These are phyloP conservation scores for Drosophila formosana DNA, from an alignment of 2,888 invertebrate species.

Conservation along the genomic window DNA sequence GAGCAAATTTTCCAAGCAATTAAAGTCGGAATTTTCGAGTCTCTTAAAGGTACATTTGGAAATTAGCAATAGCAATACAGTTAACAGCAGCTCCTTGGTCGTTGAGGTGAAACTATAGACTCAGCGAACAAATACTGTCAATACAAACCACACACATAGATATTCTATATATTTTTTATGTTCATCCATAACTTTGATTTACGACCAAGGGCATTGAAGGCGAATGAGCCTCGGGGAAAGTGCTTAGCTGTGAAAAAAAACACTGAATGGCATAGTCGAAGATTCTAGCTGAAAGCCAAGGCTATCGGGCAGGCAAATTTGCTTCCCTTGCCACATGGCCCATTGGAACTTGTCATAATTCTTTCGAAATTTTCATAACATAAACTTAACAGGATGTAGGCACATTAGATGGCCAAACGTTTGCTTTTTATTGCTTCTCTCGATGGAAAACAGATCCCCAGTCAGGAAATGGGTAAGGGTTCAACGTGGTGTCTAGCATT, in stretches of 20 bases:
- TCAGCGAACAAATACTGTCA: constrained; percentile 37
- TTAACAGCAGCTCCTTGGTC: not conserved
- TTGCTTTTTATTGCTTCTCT: constrained; percentile 27
- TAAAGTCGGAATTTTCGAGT: constrained; percentile 47
- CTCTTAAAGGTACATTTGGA: constrained; percentile 9
- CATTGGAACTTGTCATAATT: constrained; percentile 53
- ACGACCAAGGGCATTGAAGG: constrained; percentile 27
- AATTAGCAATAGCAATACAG: constrained; percentile 10
- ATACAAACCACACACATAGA: constrained; percentile 38
- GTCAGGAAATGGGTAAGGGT: not conserved
- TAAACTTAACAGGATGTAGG: constrained; percentile 29
- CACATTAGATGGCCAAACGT: constrained; percentile 19
- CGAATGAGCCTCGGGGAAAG: constrained; percentile 26
- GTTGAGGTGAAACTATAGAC: constrained; percentile 21
- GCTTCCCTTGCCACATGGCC: constrained; percentile 6
- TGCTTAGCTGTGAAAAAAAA: constrained; percentile 32
- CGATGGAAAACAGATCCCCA: not conserved
- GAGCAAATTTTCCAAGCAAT: constrained; percentile 71
- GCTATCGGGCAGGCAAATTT: constrained; percentile 11
- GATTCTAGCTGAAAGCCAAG: constrained; percentile 12
- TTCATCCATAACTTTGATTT: constrained; percentile 63
- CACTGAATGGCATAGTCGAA: constrained; percentile 27
- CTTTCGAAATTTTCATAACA: constrained; percentile 48
- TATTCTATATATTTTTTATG: constrained; percentile 52
- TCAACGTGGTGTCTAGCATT: not conserved